Percentiles rank a stretch among this genome's conserved stretches.
Evolutionary conservation across 1,140 invertebrate genomes (phyloP).

Genomic region (Heliconius congener): DNA sequence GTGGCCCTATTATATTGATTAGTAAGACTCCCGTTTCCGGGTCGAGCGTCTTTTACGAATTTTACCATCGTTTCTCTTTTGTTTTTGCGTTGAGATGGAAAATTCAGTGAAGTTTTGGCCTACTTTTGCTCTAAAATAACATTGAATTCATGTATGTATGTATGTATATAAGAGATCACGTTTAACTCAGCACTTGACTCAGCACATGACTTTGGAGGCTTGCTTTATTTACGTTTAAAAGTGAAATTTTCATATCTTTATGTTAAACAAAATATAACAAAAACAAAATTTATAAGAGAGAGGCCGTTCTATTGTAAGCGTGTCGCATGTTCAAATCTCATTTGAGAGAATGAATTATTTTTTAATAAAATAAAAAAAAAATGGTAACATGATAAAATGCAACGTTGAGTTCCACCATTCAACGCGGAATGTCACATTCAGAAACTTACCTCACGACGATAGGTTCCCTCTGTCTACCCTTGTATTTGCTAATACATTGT

Average conservation of each 20-base stretch:
- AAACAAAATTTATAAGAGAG: neutral
- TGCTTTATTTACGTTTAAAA: neutral
- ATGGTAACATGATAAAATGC: too few species aligned
- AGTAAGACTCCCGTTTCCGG: slow-evolving; percentile 71
- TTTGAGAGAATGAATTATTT: too few species aligned
- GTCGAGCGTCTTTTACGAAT: slow-evolving; percentile 63
- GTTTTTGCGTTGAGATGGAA: slow-evolving; percentile 55
- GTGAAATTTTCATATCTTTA: neutral
- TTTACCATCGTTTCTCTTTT: slow-evolving; percentile 60
- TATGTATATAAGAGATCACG: neutral
- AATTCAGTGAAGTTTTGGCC: slow-evolving; percentile 28
- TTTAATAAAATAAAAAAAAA: too few species aligned
- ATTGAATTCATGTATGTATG: neutral
- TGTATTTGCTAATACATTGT: too few species aligned
- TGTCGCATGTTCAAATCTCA: too few species aligned
- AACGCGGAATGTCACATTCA: too few species aligned
- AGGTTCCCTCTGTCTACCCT: too few species aligned
- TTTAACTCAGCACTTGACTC: neutral
- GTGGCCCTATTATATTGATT: slow-evolving; percentile 81
- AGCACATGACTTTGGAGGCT: neutral
- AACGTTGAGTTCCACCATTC: too few species aligned
- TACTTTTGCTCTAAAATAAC: slow-evolving; percentile 23
- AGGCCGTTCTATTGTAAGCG: too few species aligned
- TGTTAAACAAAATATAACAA: neutral
- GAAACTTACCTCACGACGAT: too few species aligned